A percentile compares a stretch with the other conserved stretches of the same genome.
phyloP scores from a whole-genome alignment of 1,140 invertebrate species.

The Panulirus ornatus region DNA sequence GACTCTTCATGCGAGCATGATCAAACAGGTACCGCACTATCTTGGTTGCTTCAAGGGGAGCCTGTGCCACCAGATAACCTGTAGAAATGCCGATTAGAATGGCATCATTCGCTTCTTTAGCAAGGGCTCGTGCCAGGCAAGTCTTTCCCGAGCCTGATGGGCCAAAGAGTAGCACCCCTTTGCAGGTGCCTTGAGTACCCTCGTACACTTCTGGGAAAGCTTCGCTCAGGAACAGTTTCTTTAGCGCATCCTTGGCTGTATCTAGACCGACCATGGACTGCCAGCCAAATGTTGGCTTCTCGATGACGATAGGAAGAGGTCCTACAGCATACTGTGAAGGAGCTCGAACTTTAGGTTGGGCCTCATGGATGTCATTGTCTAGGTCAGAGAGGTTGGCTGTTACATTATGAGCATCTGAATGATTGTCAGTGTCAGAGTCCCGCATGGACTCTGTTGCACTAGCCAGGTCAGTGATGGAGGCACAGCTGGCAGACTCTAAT shows the following conservation, averaged over 20 bases:
- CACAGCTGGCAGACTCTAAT: conserved; percentile 69
- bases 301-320: conserved; percentile 69
- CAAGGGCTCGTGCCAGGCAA: conserved; percentile 71
- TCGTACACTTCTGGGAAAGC: conserved; percentile 74
- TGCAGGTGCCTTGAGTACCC: conserved; percentile 72
- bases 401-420: conserved; percentile 71
- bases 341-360: conserved; percentile 44
- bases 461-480: conserved; percentile 73
- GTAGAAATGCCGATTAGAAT: conserved; percentile 66
- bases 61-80: conserved; percentile 59
- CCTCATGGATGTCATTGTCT: conserved; percentile 66
- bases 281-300: conserved; percentile 74
- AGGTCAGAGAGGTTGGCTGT: conserved; percentile 69
- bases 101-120: conserved; percentile 68
- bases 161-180: conserved; percentile 72
- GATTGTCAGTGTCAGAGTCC: conserved; percentile 75
- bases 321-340: conserved; percentile 62
- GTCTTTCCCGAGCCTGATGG: conserved; percentile 74
- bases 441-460: conserved; percentile 75
- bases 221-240: conserved; percentile 68
- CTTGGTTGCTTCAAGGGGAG: conserved; percentile 65
- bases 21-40: conserved; percentile 74
- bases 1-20: conserved; percentile 64
- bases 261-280: conserved; percentile 72
- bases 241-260: conserved; percentile 73